Conservation (phyloP, 1,140 invertebrate species). For the Tribolium castaneum region DNA sequence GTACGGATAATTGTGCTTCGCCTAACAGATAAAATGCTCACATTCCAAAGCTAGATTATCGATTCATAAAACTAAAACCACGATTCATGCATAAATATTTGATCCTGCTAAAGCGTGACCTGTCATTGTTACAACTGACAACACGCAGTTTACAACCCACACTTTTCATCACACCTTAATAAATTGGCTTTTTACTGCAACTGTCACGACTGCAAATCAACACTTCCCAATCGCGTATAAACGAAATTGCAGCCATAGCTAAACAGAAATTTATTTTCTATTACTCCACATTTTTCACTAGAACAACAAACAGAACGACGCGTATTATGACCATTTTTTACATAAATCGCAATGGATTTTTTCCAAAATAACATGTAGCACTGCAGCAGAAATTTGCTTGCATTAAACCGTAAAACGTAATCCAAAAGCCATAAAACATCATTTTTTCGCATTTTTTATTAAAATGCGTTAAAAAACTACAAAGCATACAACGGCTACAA, state of each 20-base stretch:
- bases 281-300: background rate
- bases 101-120: constrained; percentile 5
- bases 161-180: constrained; percentile 9
- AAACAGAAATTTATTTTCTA: background rate
- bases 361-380: too few species aligned
- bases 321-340: background rate
- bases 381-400: too few species aligned
- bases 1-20: constrained; percentile 22
- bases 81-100: background rate
- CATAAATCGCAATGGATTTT: background rate
- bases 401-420: too few species aligned
- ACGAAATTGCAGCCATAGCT: background rate
- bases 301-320: background rate
- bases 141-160: background rate
- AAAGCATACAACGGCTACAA: too few species aligned
- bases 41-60: constrained; percentile 11
- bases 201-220: background rate
- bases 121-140: constrained; percentile 13
- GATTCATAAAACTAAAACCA: constrained; percentile 9
- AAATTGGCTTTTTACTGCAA: constrained; percentile 1
- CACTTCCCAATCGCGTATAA: background rate
- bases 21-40: constrained; percentile 34
- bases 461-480: too few species aligned
- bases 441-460: too few species aligned
- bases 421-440: too few species aligned